Percentiles rank a stretch among this genome's conserved stretches.
These are phyloP conservation scores for Zelostemma sp. DNA, from an alignment of 1,140 invertebrate species.

Conservation along the genomic window DNA sequence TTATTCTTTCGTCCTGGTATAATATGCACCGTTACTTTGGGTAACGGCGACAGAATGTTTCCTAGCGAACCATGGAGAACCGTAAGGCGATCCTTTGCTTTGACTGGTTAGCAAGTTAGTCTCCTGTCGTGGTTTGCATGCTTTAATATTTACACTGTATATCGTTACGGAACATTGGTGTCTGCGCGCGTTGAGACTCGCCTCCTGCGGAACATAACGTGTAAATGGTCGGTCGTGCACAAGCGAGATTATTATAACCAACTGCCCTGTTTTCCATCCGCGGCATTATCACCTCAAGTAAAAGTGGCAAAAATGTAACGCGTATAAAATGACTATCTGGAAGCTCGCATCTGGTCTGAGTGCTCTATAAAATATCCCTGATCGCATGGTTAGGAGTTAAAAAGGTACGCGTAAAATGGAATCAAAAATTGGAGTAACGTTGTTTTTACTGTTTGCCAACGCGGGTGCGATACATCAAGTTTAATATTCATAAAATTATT, in stretches of 20 bases:
- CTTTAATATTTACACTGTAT: slow-evolving; percentile 54
- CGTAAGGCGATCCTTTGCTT: slow-evolving; percentile 30
- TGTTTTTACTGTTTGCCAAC: too few species aligned
- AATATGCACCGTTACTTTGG: not conserved
- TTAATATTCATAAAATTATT: too few species aligned
- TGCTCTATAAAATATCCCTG: too few species aligned
- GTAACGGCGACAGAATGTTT: slow-evolving; percentile 2
- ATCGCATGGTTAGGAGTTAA: too few species aligned
- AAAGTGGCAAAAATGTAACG: not conserved
- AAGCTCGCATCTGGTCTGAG: not conserved
- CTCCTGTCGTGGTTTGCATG: slow-evolving; percentile 15
- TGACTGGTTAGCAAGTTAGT: slow-evolving; percentile 18
- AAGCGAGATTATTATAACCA: slow-evolving; percentile 26
- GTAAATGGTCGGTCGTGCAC: slow-evolving; percentile 16
- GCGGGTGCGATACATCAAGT: too few species aligned
- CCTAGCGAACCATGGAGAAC: slow-evolving; percentile 7
- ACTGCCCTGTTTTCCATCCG: slow-evolving; percentile 21
- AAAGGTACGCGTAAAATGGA: too few species aligned
- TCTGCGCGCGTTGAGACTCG: slow-evolving; percentile 28
- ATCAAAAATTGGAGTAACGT: too few species aligned
- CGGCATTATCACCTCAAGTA: slow-evolving; percentile 10
- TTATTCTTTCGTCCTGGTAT: not conserved
- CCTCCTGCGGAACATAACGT: slow-evolving; percentile 27
- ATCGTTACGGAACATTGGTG: slow-evolving; percentile 51
- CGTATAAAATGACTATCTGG: not conserved